phyloP scores from a whole-genome alignment of 2,888 invertebrate species.

The Euphydryas editha region DNA sequence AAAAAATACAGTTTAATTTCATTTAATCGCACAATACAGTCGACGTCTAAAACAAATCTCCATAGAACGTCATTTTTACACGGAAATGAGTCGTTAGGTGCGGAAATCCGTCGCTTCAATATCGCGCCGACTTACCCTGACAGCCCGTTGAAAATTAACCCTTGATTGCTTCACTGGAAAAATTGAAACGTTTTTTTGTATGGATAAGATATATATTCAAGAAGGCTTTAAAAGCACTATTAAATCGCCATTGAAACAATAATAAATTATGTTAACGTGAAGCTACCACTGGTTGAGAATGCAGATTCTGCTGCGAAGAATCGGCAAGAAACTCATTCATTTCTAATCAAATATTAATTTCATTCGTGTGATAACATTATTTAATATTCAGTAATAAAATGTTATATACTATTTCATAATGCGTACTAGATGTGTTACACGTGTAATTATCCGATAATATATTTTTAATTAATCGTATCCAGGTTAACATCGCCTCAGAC shows the following conservation, averaged over 20 bases:
- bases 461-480: constrained; percentile 45
- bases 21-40: constrained; percentile 3
- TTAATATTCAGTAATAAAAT: too few relatives aligned
- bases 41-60: constrained; percentile 35
- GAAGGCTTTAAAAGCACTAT: too few relatives aligned
- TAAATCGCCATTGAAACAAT: too few relatives aligned
- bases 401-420: too few relatives aligned
- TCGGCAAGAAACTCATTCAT: too few relatives aligned
- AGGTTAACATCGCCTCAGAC: constrained; percentile 37
- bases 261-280: too few relatives aligned
- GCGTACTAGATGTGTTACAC: too few relatives aligned
- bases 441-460: too few relatives aligned
- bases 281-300: too few relatives aligned
- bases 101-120: constrained; percentile 40
- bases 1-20: constrained; percentile 3
- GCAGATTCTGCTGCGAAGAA: too few relatives aligned
- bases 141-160: constrained; percentile 60
- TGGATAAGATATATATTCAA: constrained; percentile 49
- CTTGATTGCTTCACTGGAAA: constrained; percentile 60
- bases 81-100: constrained; percentile 60
- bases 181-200: constrained; percentile 44
- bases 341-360: too few relatives aligned
- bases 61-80: constrained; percentile 49
- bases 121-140: constrained; percentile 49
- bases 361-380: too few relatives aligned